These are phyloP conservation scores for Sinocyclocheilus rhinocerous DNA, from an alignment of 2,113 vertebrate species.

Conservation along the genomic window DNA sequence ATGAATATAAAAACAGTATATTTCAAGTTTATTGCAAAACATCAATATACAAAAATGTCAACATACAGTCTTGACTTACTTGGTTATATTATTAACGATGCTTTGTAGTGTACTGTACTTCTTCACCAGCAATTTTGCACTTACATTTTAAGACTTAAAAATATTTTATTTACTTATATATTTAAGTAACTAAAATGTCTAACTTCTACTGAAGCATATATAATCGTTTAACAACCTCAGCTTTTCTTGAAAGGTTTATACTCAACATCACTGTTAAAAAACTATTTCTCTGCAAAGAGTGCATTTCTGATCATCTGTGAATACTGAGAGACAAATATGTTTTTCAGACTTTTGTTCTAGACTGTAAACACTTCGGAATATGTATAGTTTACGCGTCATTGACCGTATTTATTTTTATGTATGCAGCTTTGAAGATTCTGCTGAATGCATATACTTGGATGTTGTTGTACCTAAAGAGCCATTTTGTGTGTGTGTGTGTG, in stretches of 20 bases:
- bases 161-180: neutral
- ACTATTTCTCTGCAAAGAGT: neutral
- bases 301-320: neutral
- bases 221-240: too few relatives aligned
- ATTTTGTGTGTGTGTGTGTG: slow-evolving; percentile 9
- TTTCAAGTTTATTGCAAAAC: neutral
- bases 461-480: neutral
- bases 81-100: neutral
- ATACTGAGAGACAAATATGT: neutral
- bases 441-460: neutral
- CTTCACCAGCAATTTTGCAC: neutral
- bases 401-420: neutral
- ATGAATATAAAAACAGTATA: neutral
- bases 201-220: neutral
- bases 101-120: neutral
- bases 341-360: neutral
- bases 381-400: neutral
- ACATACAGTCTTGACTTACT: neutral
- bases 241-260: neutral
- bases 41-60: neutral
- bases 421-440: neutral
- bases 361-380: neutral
- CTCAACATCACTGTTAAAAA: neutral
- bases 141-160: too few relatives aligned
- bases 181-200: neutral